A percentile compares a stretch with the other conserved stretches of the same genome.
Evolutionary conservation across 1,140 invertebrate species (phyloP).

Genomic region (Scaptomyza hsui): DNA sequence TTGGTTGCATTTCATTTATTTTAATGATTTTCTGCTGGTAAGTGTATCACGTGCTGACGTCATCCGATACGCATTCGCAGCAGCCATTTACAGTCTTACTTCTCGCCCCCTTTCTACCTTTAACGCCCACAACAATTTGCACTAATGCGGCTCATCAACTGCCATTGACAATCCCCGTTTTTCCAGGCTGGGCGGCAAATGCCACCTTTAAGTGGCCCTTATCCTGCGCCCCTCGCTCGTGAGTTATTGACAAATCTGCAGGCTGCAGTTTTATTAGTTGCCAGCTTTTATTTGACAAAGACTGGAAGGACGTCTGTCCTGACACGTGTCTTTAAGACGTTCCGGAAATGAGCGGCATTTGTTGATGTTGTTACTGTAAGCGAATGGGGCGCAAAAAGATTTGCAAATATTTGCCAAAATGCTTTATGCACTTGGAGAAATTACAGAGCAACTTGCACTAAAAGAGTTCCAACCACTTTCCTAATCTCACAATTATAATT

Average conservation of each 20-base stretch:
- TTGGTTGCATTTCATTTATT: slow-evolving; percentile 63
- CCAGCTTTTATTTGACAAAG: slow-evolving; percentile 29
- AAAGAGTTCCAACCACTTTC: too few relatives aligned
- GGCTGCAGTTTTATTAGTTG: slow-evolving; percentile 76
- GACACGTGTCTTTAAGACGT: slow-evolving; percentile 74
- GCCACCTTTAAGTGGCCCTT: slow-evolving; percentile 67
- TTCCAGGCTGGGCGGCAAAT: slow-evolving; percentile 37
- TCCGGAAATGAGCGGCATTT: slow-evolving; percentile 68
- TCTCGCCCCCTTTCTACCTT: slow-evolving; percentile 13
- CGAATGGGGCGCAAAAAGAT: slow-evolving; percentile 33
- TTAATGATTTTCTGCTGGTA: slow-evolving; percentile 43
- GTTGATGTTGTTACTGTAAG: slow-evolving; percentile 56
- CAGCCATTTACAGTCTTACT: slow-evolving; percentile 19
- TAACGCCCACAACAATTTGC: slow-evolving; percentile 72
- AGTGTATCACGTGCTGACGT: slow-evolving; percentile 59
- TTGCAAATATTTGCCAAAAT: slow-evolving; percentile 42
- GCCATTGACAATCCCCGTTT: slow-evolving; percentile 43
- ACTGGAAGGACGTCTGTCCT: slow-evolving; percentile 21
- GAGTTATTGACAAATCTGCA: slow-evolving; percentile 72
- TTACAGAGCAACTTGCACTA: neutral
- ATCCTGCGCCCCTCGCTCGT: slow-evolving; percentile 27
- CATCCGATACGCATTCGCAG: slow-evolving; percentile 10
- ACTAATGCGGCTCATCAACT: slow-evolving; percentile 69
- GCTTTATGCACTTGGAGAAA: slow-evolving; percentile 45
- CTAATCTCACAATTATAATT: neutral